phyloP scores from a whole-genome alignment of 2,888 invertebrate genomes.

The Meloe dianella region DNA sequence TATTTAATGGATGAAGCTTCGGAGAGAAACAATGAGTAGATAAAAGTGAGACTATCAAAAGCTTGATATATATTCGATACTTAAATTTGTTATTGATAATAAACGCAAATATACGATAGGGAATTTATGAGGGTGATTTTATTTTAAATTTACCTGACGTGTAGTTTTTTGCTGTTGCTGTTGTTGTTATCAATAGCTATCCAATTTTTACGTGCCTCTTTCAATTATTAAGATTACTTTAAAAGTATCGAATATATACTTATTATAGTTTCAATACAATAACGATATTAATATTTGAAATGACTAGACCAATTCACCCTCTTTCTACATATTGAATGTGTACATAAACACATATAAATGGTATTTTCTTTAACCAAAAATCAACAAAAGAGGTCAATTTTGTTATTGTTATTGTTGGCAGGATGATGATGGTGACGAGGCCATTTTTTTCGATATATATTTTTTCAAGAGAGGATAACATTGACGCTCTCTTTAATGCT shows the following conservation, averaged over 20 bases:
- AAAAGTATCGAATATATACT: neutral
- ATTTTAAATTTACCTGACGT: neutral
- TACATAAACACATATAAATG: neutral
- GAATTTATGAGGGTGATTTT: neutral
- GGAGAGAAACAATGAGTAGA: conserved; percentile 2
- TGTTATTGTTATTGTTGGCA: neutral
- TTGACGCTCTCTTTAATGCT: neutral
- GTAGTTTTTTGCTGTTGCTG: too few relatives aligned
- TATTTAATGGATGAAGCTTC: neutral
- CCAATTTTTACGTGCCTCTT: neutral
- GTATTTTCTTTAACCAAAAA: neutral
- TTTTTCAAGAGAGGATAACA: neutral
- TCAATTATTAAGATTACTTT: neutral
- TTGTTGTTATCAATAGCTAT: neutral
- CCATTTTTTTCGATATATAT: neutral
- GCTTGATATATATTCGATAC: neutral
- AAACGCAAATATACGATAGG: neutral
- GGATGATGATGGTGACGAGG: neutral
- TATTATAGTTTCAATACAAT: neutral
- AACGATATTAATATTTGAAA: conserved; percentile 7
- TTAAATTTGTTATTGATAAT: conserved; percentile 4
- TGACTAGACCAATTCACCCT: neutral
- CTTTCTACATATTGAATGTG: neutral
- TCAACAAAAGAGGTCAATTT: conserved; percentile 4
- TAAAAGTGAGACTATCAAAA: neutral